A percentile compares a stretch with the other conserved stretches of the same genome.
phyloP scores from a whole-genome alignment of 37 sponge, comb jelly and placozoan species.

The Corticium candelabrum region DNA sequence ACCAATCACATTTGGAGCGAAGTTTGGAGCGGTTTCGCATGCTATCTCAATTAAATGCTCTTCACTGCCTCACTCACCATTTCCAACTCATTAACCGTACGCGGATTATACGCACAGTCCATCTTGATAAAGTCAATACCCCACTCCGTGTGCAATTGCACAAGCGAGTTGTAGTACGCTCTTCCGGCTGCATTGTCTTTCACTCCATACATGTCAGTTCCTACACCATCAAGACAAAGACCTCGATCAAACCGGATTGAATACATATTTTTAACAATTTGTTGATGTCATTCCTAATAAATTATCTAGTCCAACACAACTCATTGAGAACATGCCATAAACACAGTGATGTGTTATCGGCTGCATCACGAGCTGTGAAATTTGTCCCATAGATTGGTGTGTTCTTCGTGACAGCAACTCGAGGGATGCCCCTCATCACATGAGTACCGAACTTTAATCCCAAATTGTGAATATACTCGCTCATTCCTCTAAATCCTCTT shows the following conservation, averaged over 20 bases:
- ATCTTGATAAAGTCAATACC: conserved; percentile 10
- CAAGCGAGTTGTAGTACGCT: conserved; percentile 9
- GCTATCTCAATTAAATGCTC: not conserved
- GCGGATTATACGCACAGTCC: not conserved
- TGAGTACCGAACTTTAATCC: not conserved
- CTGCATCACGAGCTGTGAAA: conserved; percentile 2
- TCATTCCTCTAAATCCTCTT: not conserved
- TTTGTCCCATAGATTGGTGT: not conserved
- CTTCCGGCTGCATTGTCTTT: not conserved
- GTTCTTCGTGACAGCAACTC: conserved; percentile 2
- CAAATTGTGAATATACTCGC: not conserved
- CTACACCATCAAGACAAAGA: no score
- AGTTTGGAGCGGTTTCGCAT: not conserved
- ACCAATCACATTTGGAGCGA: not conserved
- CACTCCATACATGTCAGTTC: not conserved
- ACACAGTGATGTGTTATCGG: not conserved
- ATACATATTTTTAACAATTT: no score
- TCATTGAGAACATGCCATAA: not conserved
- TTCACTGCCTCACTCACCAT: not conserved
- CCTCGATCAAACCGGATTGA: no score
- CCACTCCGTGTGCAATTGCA: conserved; percentile 2
- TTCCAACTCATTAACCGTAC: not conserved
- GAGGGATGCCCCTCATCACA: conserved; percentile 3
- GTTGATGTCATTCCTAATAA: no score
- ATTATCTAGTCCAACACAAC: no score